A percentile compares a stretch with the other conserved stretches of the same genome.
Conservation (phyloP, 1,140 invertebrate species). For the Pantala flavescens region DNA sequence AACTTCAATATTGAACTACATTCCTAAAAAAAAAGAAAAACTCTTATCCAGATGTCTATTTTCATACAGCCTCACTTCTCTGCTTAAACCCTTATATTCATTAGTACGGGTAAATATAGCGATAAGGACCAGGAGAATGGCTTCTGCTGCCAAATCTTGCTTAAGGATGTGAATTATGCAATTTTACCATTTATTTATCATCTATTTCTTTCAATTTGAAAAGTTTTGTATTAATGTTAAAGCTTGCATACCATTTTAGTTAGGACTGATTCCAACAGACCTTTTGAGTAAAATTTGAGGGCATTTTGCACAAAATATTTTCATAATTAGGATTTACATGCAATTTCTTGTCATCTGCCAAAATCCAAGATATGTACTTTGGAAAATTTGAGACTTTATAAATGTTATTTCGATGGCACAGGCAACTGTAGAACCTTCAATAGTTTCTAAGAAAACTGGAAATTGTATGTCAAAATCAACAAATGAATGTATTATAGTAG, state of each 20-base stretch:
- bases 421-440: background rate
- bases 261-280: background rate
- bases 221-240: background rate
- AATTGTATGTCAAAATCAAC: background rate
- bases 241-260: background rate
- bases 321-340: background rate
- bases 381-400: background rate
- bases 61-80: background rate
- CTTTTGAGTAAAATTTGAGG: background rate
- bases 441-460: background rate
- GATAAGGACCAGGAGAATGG: background rate
- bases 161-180: background rate
- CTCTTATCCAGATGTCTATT: background rate
- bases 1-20: background rate
- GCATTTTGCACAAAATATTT: background rate
- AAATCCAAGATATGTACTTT: background rate
- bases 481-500: background rate
- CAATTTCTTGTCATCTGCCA: background rate
- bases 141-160: background rate
- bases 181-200: background rate
- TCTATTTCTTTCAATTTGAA: background rate
- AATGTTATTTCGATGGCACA: background rate
- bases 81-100: background rate
- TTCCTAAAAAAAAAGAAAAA: background rate
- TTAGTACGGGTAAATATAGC: slow-evolving; percentile 6